Conservation (phyloP, 2,888 invertebrate genomes). For the Empis stercorea region DNA sequence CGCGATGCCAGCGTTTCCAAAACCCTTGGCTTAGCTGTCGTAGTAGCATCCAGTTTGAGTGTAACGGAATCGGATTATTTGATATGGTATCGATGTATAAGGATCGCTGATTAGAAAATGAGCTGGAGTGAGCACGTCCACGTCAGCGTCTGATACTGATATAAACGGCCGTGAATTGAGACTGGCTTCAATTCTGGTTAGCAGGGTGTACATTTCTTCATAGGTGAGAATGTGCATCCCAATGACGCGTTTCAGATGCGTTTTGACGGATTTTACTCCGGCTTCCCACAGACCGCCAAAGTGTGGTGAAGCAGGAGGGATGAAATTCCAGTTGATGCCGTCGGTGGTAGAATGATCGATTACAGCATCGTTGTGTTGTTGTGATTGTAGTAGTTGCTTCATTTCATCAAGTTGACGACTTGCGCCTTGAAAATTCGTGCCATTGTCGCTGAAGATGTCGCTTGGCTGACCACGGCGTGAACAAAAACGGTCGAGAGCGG, state of each 20-base stretch:
- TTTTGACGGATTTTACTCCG: not conserved
- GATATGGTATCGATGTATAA: no score
- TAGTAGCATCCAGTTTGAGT: no score
- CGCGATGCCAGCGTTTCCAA: no score
- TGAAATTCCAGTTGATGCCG: slow-evolving; percentile 1
- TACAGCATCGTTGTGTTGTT: not conserved
- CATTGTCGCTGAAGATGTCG: not conserved
- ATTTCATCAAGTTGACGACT: not conserved
- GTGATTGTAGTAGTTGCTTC: not conserved
- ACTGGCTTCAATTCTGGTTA: not conserved
- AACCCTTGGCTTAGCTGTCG: no score
- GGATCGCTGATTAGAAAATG: not conserved
- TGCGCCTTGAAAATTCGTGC: slow-evolving; percentile 6
- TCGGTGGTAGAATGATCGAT: not conserved
- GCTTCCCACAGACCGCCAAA: not conserved
- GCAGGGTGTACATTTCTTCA: not conserved
- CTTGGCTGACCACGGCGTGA: not conserved
- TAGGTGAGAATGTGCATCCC: not conserved
- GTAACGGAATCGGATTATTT: no score
- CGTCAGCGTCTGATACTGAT: not conserved
- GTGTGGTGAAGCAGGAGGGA: not conserved
- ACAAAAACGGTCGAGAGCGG: not conserved
- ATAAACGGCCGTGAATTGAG: not conserved
- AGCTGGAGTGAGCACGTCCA: not conserved
- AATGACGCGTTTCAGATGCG: not conserved